Conservation (phyloP, 2,888 invertebrate species). For the Epirrhoe tristata region DNA sequence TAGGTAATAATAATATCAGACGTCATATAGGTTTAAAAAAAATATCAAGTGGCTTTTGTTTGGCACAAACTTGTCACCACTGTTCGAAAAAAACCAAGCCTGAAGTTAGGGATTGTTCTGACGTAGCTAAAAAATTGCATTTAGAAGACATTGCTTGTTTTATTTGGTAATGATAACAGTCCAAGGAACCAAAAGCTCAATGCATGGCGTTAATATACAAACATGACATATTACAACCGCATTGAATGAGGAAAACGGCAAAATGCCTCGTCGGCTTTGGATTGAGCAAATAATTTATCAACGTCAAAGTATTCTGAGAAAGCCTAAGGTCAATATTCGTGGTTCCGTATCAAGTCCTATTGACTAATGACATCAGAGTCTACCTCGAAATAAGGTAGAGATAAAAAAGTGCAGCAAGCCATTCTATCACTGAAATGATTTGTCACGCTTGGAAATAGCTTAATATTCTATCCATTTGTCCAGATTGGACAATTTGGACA, state of each 20-base stretch:
- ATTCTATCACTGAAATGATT: not conserved
- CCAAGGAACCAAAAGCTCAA: not conserved
- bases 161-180: not conserved
- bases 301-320: slow-evolving; percentile 19
- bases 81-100: not conserved
- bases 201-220: not conserved
- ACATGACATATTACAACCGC: not conserved
- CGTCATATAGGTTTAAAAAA: too few relatives aligned
- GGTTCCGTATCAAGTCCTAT: not conserved
- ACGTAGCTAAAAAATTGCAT: not conserved
- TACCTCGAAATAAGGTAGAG: not conserved
- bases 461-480: too few relatives aligned
- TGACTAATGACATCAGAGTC: not conserved
- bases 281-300: not conserved
- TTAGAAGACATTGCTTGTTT: not conserved
- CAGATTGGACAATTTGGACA: too few relatives aligned
- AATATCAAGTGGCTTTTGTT: too few relatives aligned
- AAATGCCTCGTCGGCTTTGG: not conserved
- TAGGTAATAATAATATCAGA: too few relatives aligned
- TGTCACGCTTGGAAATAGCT: too few relatives aligned
- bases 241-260: slow-evolving; percentile 7
- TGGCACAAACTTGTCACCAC: not conserved
- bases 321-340: slow-evolving; percentile 10
- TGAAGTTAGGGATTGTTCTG: not conserved
- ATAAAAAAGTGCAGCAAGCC: not conserved